phyloP scores from a whole-genome alignment of 2,113 vertebrate genomes.

The Psephotus haematonotus region DNA sequence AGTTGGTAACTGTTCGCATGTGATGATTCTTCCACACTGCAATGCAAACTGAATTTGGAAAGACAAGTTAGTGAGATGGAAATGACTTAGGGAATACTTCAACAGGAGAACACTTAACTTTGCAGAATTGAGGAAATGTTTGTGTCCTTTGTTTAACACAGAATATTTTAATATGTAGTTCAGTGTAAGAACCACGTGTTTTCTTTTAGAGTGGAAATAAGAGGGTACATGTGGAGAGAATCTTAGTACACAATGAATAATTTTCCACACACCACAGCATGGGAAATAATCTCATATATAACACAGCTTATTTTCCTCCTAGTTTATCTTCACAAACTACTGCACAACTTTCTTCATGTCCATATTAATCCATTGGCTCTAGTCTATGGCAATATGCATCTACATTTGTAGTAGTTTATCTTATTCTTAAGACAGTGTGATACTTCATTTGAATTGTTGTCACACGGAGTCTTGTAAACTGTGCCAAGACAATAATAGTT shows the following conservation, averaged over 20 bases:
- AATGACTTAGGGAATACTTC: neutral
- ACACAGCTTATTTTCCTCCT: neutral
- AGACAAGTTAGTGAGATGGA: slow-evolving; percentile 5
- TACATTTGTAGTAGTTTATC: neutral
- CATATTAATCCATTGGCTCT: neutral
- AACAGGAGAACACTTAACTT: neutral
- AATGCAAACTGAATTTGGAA: slow-evolving; percentile 86
- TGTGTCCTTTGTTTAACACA: neutral
- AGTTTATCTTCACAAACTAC: neutral
- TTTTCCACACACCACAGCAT: neutral
- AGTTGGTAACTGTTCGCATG: slow-evolving; percentile 97
- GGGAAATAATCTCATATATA: neutral
- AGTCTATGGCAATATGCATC: neutral
- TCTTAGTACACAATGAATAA: neutral
- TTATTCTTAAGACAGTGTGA: neutral
- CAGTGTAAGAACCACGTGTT: neutral
- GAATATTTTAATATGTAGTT: neutral
- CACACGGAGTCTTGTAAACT: neutral
- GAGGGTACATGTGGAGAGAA: neutral
- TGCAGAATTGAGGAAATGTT: neutral
- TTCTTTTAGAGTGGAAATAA: neutral
- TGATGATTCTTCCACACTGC: slow-evolving; percentile 98
- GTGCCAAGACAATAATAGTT: neutral
- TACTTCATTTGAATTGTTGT: neutral
- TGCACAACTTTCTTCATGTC: neutral